phyloP scores from a whole-genome alignment of 2,888 invertebrate species.

The Drosophila neutralis region DNA sequence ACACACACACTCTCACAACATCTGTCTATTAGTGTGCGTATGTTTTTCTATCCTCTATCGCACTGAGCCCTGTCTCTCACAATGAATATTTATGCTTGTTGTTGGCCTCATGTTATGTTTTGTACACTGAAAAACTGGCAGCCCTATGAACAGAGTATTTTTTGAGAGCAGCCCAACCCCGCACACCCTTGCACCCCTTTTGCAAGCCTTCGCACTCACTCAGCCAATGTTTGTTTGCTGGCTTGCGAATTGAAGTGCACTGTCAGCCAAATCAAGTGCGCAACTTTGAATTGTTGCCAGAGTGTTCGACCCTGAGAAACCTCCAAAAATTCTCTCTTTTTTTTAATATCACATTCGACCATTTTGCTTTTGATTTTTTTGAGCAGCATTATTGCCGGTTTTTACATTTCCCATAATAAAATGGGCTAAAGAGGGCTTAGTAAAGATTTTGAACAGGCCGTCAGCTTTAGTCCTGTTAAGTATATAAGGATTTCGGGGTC shows the following conservation, averaged over 20 bases:
- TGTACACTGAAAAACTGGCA: slow-evolving; percentile 46
- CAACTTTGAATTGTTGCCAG: slow-evolving; percentile 55
- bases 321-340: not conserved
- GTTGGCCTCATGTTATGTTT: slow-evolving; percentile 59
- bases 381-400: not conserved
- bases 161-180: slow-evolving; percentile 6
- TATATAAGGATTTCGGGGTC: not conserved
- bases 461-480: not conserved
- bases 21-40: slow-evolving; percentile 38
- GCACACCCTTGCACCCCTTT: not conserved
- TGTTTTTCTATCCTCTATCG: slow-evolving; percentile 28
- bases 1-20: slow-evolving; percentile 25
- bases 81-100: slow-evolving; percentile 75
- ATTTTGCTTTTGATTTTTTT: not conserved
- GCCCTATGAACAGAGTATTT: slow-evolving; percentile 43
- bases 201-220: not conserved
- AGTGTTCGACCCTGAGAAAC: slow-evolving; percentile 23
- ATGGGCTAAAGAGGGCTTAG: not conserved
- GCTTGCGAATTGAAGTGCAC: slow-evolving; percentile 55
- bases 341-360: slow-evolving; percentile 12
- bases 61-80: slow-evolving; percentile 38
- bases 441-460: not conserved
- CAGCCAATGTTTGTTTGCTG: slow-evolving; percentile 30
- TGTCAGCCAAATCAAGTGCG: slow-evolving; percentile 72
- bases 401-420: not conserved